These are phyloP conservation scores for Setipinna tenuifilis DNA, from an alignment of 2,797 vertebrate genomes.

Conservation along the genomic window DNA sequence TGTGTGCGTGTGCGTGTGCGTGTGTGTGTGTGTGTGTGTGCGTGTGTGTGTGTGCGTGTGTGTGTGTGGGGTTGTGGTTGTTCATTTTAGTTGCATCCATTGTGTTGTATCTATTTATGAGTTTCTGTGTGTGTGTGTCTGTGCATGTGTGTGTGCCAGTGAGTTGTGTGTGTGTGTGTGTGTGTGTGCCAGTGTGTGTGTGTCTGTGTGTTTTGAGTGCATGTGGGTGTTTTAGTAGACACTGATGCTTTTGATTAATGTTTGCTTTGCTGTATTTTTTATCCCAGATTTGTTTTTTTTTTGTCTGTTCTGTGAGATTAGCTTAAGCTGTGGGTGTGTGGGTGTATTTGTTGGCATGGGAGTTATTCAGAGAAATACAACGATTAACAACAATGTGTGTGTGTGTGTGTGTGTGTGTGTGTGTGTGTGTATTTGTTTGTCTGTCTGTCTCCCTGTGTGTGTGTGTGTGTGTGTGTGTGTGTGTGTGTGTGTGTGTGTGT, in stretches of 20 bases:
- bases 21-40: not conserved
- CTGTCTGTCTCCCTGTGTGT: not conserved
- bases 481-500: no score
- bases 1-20: not conserved
- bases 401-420: slow-evolving; percentile 13
- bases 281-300: not conserved
- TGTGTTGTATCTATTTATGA: not conserved
- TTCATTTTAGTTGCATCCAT: no score
- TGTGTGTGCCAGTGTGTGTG: no score
- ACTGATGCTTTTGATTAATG: slow-evolving; percentile 7
- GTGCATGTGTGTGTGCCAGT: not conserved
- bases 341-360: slow-evolving; percentile 1
- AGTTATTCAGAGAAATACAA: not conserved
- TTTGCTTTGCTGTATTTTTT: not conserved
- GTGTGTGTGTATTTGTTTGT: slow-evolving; percentile 1
- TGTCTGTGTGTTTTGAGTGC: no score
- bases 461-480: not conserved
- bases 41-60: not conserved
- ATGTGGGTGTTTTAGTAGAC: not conserved
- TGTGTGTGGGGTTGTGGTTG: no score
- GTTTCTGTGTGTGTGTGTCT: not conserved
- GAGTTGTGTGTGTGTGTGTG: no score
- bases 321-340: not conserved
- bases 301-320: not conserved
- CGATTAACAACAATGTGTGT: slow-evolving; percentile 10